Conservation (phyloP, 53 echinoderm and acorn worm genomes). For the Patiria pectinifera region DNA sequence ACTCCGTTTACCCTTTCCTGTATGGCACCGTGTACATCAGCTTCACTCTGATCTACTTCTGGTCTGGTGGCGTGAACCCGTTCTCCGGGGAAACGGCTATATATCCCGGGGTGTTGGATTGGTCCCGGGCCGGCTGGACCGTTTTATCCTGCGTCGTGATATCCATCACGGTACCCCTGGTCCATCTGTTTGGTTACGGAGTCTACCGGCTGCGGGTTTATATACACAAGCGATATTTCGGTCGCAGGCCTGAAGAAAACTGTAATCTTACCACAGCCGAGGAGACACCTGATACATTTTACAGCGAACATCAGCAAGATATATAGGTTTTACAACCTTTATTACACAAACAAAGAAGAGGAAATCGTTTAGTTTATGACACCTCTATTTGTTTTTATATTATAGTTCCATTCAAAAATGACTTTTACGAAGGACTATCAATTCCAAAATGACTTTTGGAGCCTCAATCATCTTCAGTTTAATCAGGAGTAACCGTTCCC, state of each 20-base stretch:
- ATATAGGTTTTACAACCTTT: no score
- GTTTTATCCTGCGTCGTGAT: neutral
- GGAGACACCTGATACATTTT: neutral
- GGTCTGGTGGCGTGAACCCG: constrained; percentile 65
- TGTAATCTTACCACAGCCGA: neutral
- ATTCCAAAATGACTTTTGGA: no score
- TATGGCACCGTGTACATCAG: constrained; percentile 67
- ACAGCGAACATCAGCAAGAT: neutral
- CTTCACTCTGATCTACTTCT: constrained; percentile 76
- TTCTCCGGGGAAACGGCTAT: constrained; percentile 50
- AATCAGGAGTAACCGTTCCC: no score
- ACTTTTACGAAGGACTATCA: no score
- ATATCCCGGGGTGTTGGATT: constrained; percentile 61
- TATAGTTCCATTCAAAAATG: no score
- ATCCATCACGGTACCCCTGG: neutral
- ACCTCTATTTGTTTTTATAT: no score
- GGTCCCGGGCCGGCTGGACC: constrained; percentile 43
- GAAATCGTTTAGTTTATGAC: no score
- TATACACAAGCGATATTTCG: neutral
- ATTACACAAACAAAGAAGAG: no score
- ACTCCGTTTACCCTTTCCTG: constrained; percentile 73
- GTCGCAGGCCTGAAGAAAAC: neutral
- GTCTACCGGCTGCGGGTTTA: constrained; percentile 29
- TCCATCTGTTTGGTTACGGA: constrained; percentile 29
- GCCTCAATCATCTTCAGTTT: no score